phyloP scores from a whole-genome alignment of 2,113 vertebrate genomes.

The Quiscalus mexicanus region DNA sequence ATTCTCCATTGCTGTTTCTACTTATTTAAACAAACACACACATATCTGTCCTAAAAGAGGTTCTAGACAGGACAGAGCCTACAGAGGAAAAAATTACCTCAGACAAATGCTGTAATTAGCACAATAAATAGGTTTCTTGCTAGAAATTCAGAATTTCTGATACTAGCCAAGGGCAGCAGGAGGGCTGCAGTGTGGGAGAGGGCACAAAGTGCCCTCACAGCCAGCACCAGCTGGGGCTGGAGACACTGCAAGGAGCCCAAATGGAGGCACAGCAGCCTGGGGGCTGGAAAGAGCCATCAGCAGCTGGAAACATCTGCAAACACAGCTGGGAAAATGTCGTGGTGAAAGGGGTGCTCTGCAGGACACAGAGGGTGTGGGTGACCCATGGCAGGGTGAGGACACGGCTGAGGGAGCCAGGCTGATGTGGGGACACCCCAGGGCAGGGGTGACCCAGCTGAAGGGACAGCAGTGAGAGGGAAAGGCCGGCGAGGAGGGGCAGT shows the following conservation, averaged over 20 bases:
- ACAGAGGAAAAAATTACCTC: neutral
- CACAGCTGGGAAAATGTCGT: fast-evolving
- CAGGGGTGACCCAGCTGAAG: fast-evolving
- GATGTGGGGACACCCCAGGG: neutral
- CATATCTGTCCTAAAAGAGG: neutral
- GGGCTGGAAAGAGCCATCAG: neutral
- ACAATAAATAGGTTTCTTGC: neutral
- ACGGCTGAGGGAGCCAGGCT: neutral
- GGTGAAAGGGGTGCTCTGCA: neutral
- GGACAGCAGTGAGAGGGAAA: neutral
- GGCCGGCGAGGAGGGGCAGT: fast-evolving
- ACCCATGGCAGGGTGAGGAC: fast-evolving
- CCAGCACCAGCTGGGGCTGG: fast-evolving
- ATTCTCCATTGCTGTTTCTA: neutral
- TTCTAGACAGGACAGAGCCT: neutral
- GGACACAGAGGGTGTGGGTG: neutral
- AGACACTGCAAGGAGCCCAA: neutral
- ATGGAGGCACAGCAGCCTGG: neutral
- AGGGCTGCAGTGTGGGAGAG: neutral
- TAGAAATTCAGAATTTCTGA: neutral
- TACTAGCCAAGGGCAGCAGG: neutral
- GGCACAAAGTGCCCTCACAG: too few species aligned
- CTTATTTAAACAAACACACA: neutral
- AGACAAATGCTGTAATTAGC: neutral
- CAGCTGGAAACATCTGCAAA: neutral